Conservation (phyloP, 2,888 invertebrate species). For the Sepiola atlantica region DNA sequence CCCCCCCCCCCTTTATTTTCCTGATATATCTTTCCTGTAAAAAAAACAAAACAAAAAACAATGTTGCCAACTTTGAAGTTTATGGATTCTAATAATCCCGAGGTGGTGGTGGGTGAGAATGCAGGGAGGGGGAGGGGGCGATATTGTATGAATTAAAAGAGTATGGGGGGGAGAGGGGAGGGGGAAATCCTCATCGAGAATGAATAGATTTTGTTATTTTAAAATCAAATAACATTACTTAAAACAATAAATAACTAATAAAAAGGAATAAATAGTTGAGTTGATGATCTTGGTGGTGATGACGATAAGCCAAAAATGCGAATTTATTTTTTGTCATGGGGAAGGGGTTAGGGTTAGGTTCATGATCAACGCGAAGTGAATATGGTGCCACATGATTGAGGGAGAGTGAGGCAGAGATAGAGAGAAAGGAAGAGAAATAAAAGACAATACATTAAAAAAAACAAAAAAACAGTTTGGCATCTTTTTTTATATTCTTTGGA, state of each 20-base stretch:
- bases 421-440: no score
- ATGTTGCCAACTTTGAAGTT: neutral
- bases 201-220: neutral
- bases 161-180: no score
- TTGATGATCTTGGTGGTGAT: neutral
- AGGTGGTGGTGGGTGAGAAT: neutral
- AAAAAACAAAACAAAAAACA: neutral
- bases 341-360: neutral
- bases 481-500: neutral
- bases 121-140: no score
- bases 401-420: no score
- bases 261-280: neutral
- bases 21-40: neutral
- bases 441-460: no score
- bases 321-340: neutral
- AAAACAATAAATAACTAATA: neutral
- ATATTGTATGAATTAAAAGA: no score
- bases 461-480: neutral
- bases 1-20: neutral
- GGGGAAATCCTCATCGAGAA: neutral
- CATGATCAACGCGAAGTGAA: neutral
- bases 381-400: no score
- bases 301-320: neutral
- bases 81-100: neutral
- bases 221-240: neutral